phyloP scores from a whole-genome alignment of 2,797 vertebrate genomes.

The Trichosurus vulpecula region DNA sequence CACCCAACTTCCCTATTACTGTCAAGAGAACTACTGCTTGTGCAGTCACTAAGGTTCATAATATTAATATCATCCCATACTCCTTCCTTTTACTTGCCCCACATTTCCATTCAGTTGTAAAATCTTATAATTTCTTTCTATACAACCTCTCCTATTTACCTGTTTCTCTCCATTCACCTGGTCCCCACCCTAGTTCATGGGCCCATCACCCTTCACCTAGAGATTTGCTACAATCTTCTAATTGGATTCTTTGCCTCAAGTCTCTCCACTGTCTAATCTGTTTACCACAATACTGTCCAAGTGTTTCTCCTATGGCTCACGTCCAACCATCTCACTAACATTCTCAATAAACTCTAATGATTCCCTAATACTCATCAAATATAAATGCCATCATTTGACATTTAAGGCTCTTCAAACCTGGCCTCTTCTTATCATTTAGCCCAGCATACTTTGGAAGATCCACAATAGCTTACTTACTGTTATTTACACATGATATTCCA shows the following conservation, averaged over 20 bases:
- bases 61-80: background rate
- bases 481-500: background rate
- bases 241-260: background rate
- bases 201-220: background rate
- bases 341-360: background rate
- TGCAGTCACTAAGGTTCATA: background rate
- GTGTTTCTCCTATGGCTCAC: background rate
- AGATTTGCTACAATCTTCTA: background rate
- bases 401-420: background rate
- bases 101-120: background rate
- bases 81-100: background rate
- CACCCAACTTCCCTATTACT: background rate
- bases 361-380: background rate
- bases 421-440: background rate
- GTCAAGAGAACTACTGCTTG: background rate
- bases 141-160: background rate
- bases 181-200: too few relatives aligned
- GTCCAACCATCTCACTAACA: background rate
- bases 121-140: background rate
- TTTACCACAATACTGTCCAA: background rate
- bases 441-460: background rate
- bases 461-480: too few relatives aligned
- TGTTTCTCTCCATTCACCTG: background rate
- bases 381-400: background rate
- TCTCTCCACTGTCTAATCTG: background rate